Evolutionary conservation across 2,888 invertebrate species (phyloP), one percentile per base, ranked within the genome.

Genomic region (Autographa gamma): DNA sequence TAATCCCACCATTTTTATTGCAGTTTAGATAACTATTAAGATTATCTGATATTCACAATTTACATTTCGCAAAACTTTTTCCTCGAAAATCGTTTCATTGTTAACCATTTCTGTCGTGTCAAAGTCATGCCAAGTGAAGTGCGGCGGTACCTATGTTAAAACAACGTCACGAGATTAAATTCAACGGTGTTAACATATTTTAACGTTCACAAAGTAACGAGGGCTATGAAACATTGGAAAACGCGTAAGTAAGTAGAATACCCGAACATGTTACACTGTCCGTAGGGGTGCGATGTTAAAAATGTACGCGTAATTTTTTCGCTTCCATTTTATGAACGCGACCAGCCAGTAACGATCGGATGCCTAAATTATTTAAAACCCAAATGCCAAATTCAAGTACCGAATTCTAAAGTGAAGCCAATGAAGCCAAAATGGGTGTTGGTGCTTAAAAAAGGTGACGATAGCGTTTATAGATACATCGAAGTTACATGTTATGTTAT

Each of bases 301-400:
- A 68, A 69, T 70, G 58, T 69, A 69, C 63, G 60, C 41, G 34
- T 63, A 43, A 41, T 63, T 77, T 69, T 72, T 77, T 73, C 62
- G 52, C 68, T 71, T 77, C 67, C 61, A 69, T 75, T 66, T 66
- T 62, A 32, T 32, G 43, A 52, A 61, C 32, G 63, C 14, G 2
- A 59, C 18, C 14, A n/a, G 43, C 48, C 11, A 48, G 48, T 41
- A 58, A 25, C 41, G 31, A 25, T 14, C 43, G 14, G 2, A 11
- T 31, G n/a, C 56, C 16, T 18, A 8, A n/a, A 25, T 16, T n/a
- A 52, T n/a, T 66, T 71, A 63, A 68, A 72, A 68, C 71, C 43
- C 5, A n/a, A n/a, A 48, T 48, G n/a, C n/a, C n/a, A n/a, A 48
- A 48, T 48, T 5, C 48, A 9, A 38, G 38, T 38, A 38, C 38